phyloP scores from a whole-genome alignment of 2,888 invertebrate genomes.

The Apamea anceps region DNA sequence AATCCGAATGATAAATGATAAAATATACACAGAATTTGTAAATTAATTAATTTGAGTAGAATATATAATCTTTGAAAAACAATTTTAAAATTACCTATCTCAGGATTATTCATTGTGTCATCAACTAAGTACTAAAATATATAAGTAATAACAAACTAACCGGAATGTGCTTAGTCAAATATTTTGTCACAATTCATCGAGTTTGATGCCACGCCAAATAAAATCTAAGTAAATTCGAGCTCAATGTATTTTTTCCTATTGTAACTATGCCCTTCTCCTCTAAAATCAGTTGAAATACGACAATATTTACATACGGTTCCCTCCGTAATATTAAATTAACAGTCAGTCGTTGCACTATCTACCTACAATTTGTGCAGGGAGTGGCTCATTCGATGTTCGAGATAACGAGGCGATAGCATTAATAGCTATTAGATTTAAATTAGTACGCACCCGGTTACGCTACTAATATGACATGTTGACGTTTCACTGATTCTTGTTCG shows the following conservation, averaged over 20 bases:
- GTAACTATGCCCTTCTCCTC: slow-evolving; percentile 4
- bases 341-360: slow-evolving; percentile 65
- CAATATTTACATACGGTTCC: slow-evolving; percentile 53
- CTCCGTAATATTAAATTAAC: slow-evolving; percentile 44
- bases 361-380: slow-evolving; percentile 63
- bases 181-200: slow-evolving; percentile 17
- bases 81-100: slow-evolving; percentile 5
- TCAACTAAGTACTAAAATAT: background rate
- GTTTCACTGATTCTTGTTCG: slow-evolving; percentile 14
- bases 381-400: slow-evolving; percentile 59
- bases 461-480: slow-evolving; percentile 59
- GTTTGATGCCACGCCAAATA: background rate
- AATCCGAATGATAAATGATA: slow-evolving; percentile 22
- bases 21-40: slow-evolving; percentile 1
- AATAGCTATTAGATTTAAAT: slow-evolving; percentile 72
- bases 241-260: background rate
- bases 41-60: slow-evolving; percentile 4
- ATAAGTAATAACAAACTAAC: background rate
- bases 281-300: slow-evolving; percentile 35
- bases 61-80: slow-evolving; percentile 1
- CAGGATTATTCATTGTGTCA: slow-evolving; percentile 15
- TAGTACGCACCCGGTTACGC: slow-evolving; percentile 65
- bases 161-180: slow-evolving; percentile 9
- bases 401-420: slow-evolving; percentile 63
- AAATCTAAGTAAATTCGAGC: background rate